These are phyloP conservation scores for Nomada ferruginata DNA, from an alignment of 2,888 invertebrate genomes.

Conservation along the genomic window DNA sequence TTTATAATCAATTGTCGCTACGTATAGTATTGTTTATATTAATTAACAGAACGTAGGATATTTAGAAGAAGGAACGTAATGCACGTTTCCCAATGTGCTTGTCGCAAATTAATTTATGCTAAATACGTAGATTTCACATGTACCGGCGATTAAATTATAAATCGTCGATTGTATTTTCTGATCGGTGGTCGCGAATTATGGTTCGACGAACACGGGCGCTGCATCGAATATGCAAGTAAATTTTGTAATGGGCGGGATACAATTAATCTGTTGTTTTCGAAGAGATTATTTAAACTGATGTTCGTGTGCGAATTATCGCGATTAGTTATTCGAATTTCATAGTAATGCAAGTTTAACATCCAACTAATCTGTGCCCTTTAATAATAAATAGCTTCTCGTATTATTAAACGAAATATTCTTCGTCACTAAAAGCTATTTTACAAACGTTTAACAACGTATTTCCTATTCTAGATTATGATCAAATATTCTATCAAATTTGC, in stretches of 20 bases:
- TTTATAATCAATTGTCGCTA: too few relatives aligned
- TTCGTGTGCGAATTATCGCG: neutral
- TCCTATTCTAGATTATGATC: too few relatives aligned
- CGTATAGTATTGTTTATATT: too few relatives aligned
- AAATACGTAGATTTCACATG: neutral
- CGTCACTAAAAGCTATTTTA: too few relatives aligned
- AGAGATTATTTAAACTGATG: neutral
- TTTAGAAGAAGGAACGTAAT: neutral
- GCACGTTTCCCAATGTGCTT: neutral
- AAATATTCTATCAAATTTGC: too few relatives aligned
- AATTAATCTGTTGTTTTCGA: neutral
- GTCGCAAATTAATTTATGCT: neutral
- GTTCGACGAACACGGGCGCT: neutral
- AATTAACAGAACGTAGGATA: too few relatives aligned
- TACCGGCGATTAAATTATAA: neutral
- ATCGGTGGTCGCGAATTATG: neutral
- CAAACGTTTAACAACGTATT: too few relatives aligned
- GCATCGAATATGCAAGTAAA: neutral
- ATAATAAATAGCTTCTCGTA: neutral
- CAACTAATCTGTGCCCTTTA: neutral
- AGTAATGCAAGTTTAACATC: neutral
- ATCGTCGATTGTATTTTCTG: conserved; percentile 17
- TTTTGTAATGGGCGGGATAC: neutral
- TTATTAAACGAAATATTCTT: neutral
- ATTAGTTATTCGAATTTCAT: neutral